Base-by-base conservation (phyloP, 2,888 invertebrate species). In the Halocaridina rubra region DNA sequence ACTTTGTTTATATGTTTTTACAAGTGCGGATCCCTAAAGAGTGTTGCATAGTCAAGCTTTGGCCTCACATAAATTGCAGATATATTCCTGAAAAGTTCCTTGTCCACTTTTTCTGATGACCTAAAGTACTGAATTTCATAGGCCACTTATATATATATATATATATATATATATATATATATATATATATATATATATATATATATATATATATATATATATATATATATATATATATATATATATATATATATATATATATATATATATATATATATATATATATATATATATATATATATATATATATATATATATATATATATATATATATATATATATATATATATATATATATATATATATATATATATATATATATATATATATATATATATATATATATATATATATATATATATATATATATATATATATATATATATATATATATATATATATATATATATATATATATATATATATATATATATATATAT, bases 131-230 rank as follows among this genome's bases (percentile, higher is more conserved):
- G n/a, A n/a, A n/a, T n/a, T n/a, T n/a, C n/a, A n/a, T n/a, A n/a
- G n/a, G n/a, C n/a, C n/a, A n/a, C n/a, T 19, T 64, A 64, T 64
- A 64, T 10, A 64, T 10, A 64, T 10, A 64, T 10, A 64, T 10
- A 64, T 64, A 64, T 10, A 64, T 10, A 64, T 10, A 64, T 64
- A 64, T 64, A 64, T 64, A 64, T 64, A 64, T 64, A 64, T 64
- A 64, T 64, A 64, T 64, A 64, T 64, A 64, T 64, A 64, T 64
- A 64, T 64, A 64, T 64, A 64, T 64, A 64, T 64, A 64, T 64
- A 64, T 64, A 64, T 64, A 64, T 64, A 64, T 64, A 64, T 64
- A 64, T 64, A 64, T 64, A 64, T 64, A 64, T 64, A 64, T 64
- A 64, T 64, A 13, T 64, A 13, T 64, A 13, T 64, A 13, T 64